Conservation (phyloP, 2,888 invertebrate species). For the Buathra laborator region DNA sequence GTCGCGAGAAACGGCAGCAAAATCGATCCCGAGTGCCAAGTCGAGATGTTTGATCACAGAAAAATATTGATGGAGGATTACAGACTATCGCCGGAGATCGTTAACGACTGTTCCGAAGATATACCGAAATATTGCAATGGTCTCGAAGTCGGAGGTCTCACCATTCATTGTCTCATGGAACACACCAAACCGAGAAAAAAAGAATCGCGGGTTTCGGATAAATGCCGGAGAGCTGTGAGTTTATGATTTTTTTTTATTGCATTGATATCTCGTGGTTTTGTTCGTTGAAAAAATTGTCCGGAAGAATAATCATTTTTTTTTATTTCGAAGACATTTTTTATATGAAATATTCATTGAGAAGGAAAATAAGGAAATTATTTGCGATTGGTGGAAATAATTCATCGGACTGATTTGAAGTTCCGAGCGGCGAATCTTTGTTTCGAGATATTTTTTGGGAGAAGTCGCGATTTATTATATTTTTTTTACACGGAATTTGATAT, state of each 20-base stretch:
- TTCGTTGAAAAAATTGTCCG: conserved; percentile 2
- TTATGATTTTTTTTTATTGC: neutral
- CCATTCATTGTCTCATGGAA: conserved; percentile 98
- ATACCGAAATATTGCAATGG: conserved; percentile 92
- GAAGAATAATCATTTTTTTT: neutral
- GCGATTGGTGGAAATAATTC: too few relatives aligned
- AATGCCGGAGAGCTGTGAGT: conserved; percentile 91
- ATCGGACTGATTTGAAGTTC: too few relatives aligned
- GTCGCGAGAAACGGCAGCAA: conserved; percentile 91
- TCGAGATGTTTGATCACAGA: conserved; percentile 96
- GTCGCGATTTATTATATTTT: too few relatives aligned
- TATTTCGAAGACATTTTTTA: too few relatives aligned
- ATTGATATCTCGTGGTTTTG: neutral
- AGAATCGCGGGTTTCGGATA: conserved; percentile 89
- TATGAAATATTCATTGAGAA: too few relatives aligned
- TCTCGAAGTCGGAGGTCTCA: conserved; percentile 93
- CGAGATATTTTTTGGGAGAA: too few relatives aligned
- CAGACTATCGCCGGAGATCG: conserved; percentile 96
- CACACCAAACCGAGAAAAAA: conserved; percentile 90
- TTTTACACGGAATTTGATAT: too few relatives aligned
- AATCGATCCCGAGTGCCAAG: conserved; percentile 92
- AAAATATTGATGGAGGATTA: conserved; percentile 97
- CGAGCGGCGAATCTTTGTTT: too few relatives aligned
- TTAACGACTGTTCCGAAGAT: conserved; percentile 94
- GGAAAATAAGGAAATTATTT: too few relatives aligned